Base-by-base conservation (phyloP, 2,113 vertebrate species). In the Physeter macrocephalus region DNA sequence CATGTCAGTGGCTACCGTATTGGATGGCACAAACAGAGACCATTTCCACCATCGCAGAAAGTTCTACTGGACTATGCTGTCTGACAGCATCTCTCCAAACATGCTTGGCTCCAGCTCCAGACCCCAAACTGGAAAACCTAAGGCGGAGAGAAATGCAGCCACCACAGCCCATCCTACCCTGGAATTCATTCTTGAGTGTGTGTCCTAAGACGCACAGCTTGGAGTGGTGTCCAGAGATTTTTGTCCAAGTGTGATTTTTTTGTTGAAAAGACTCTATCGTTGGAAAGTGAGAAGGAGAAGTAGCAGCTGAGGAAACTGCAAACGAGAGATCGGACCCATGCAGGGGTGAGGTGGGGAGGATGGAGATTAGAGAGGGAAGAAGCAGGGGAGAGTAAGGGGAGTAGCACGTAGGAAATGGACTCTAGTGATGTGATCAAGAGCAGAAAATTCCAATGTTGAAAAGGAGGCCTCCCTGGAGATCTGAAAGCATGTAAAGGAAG, bases 231-330 rank as follows among this genome's bases (percentile, higher is more conserved):
- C 62, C 31, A 39, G 66, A 46, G 41, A 13, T 62, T 46, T 18
- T 12, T 25, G 18, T 36, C 27, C n/a, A 3, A 12, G 39, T 49
- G 31, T 29, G 29, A 14, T 52, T 75, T 67, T 67, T 66, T 20
- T 59, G 49, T 1, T 31, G 31, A 36, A 78, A 75, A 82, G 64
- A 54, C 1, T n/a, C 34, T 36, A 8, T 43, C 80, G 59, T 75
- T 80, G 75, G 59, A 89, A 10, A 74, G 15, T 62, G 9, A 61
- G 41, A 86, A 57, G 49, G 36, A 80, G 31, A 97, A 64, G 69
- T 36, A n/a, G n/a, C 13, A 77, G 23, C 1, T 8, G 4, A 43
- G 23, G 81, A 46, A 29, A 18, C 36, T 6, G 23, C 39, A 52
- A 25, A 36, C 3, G 1, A 29, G 31, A 61, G 23, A 0, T 1